A percentile compares a stretch with the other conserved stretches of the same genome.
phyloP scores from a whole-genome alignment of 1,140 invertebrate genomes.

The Melanaphis sacchari region DNA sequence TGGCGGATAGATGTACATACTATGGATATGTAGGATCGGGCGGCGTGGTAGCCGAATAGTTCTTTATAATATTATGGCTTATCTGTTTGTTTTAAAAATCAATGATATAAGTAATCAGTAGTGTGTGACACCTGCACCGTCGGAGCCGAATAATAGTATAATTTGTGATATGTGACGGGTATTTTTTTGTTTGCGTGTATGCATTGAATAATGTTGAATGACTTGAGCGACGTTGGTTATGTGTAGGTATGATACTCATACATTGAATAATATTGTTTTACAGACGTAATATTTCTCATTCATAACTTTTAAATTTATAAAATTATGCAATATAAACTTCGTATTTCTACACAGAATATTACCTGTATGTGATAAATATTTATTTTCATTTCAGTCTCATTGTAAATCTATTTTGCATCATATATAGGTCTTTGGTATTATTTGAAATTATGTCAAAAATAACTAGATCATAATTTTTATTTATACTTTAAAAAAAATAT shows the following conservation, averaged over 20 bases:
- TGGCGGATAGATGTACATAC: not conserved
- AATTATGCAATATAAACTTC: not conserved
- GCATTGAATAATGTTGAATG: not conserved
- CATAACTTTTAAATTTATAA: not conserved
- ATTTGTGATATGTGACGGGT: not conserved
- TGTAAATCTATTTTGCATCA: not conserved
- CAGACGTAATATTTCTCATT: not conserved
- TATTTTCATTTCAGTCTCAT: not conserved
- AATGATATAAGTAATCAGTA: constrained; percentile 10
- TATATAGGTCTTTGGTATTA: not conserved
- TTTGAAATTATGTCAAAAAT: not conserved
- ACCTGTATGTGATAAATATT: not conserved
- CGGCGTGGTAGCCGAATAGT: not conserved
- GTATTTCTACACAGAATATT: not conserved
- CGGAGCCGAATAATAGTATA: not conserved
- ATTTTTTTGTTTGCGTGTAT: not conserved
- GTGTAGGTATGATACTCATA: not conserved
- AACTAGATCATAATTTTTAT: not conserved
- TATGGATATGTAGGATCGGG: not conserved
- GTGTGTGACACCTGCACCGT: not conserved
- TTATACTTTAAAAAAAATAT: not conserved
- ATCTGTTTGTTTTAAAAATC: constrained; percentile 8
- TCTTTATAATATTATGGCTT: not conserved
- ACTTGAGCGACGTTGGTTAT: not conserved
- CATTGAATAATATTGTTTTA: not conserved